Evolutionary conservation across 2,888 invertebrate genomes (phyloP).

Genomic region (Nomada fucata): DNA sequence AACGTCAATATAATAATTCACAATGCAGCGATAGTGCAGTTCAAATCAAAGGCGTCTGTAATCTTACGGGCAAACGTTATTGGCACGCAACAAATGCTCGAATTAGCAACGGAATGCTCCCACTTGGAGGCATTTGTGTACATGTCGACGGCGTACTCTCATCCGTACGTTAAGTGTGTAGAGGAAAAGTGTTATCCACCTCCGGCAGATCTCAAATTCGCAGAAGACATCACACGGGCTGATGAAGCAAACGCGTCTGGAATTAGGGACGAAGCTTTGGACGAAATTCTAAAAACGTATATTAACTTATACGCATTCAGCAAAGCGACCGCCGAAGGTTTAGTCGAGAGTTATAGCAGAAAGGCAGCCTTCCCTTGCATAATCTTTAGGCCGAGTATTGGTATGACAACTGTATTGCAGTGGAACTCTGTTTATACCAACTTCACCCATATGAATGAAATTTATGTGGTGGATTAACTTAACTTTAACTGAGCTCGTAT

Average conservation of each 20-base stretch:
- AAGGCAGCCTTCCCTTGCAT: too few species aligned
- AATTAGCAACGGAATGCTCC: too few species aligned
- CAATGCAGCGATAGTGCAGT: conserved; percentile 68
- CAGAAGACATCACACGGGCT: conserved; percentile 69
- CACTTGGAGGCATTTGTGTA: conserved; percentile 62
- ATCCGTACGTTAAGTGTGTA: conserved; percentile 62
- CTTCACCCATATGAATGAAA: too few species aligned
- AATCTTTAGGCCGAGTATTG: too few species aligned
- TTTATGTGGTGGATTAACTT: too few species aligned
- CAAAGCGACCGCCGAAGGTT: too few species aligned
- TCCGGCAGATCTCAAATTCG: conserved; percentile 71
- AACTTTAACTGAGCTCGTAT: too few species aligned
- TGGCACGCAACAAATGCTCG: too few species aligned
- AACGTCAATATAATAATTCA: conserved; percentile 75
- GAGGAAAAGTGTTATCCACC: conserved; percentile 75
- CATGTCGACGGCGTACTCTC: conserved; percentile 75
- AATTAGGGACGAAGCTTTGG: too few species aligned
- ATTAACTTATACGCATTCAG: conserved; percentile 71
- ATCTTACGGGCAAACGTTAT: conserved; percentile 68
- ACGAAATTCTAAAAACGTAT: conserved; percentile 62
- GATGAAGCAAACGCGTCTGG: conserved; percentile 3
- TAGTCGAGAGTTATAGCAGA: too few species aligned
- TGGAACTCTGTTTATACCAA: conserved; percentile 17
- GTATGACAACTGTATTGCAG: too few species aligned
- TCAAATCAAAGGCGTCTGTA: conserved; percentile 55